These are phyloP conservation scores for Quiscalus mexicanus DNA, from an alignment of 2,113 vertebrate species.

Conservation along the genomic window DNA sequence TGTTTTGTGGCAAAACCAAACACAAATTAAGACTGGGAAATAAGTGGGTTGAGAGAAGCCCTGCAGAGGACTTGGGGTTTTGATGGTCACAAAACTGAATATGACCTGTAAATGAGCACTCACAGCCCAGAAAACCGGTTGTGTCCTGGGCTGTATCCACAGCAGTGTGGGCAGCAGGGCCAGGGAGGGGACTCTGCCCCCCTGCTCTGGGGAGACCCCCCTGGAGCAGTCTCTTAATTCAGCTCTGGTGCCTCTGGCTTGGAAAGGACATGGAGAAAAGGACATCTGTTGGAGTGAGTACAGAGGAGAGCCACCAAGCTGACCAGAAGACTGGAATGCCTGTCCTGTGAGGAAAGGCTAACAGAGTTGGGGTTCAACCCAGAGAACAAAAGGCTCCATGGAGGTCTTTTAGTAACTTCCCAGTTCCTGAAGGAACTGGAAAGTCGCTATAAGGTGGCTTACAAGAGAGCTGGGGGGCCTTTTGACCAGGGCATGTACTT, in stretches of 20 bases:
- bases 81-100: not conserved
- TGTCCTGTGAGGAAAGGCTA: not conserved
- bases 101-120: not conserved
- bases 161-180: accelerated
- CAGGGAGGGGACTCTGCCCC: not conserved
- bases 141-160: not conserved
- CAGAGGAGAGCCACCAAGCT: not conserved
- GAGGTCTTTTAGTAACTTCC: too few species aligned
- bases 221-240: too few species aligned
- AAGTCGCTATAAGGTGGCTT: not conserved
- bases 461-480: not conserved
- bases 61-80: not conserved
- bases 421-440: not conserved
- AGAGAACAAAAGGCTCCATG: not conserved
- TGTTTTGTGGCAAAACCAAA: not conserved
- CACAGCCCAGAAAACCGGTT: accelerated
- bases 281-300: accelerated
- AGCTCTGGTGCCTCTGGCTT: accelerated
- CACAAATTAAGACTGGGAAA: not conserved
- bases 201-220: not conserved
- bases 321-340: accelerated
- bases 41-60: not conserved
- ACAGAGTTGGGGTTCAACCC: not conserved
- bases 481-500: not conserved
- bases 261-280: not conserved